Evolutionary conservation across 2,888 invertebrate genomes (phyloP), one percentile per base, ranked within the genome.

Genomic region (Petrolisthes cinctipes): DNA sequence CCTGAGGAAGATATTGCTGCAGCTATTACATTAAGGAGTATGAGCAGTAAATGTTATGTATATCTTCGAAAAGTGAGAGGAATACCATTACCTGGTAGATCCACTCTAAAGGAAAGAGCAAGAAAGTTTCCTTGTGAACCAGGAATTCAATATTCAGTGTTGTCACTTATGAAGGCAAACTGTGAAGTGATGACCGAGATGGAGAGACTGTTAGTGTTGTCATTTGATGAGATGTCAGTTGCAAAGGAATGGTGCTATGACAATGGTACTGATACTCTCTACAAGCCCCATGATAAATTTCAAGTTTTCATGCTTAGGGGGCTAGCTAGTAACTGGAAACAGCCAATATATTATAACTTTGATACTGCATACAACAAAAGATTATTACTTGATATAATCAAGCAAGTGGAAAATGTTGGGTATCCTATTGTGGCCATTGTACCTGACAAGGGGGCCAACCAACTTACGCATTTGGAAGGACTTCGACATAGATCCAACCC

Each of bases 271-370:
- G 76, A 76, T 51, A 76, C 76, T 4, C 76, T 76, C 14, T 76
- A 76, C 51, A 76, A 76, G 14, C 76, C 76, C 23, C 76, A 23
- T 51, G 2, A 76, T 1, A 76, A 14, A 51, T 23, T 76, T 37
- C 76, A 4, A 7, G 76, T 76, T 37, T 23, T 76, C 5, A 76
- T 37, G 51, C 9, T 76, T 6, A 23, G 51, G 11, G 76, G 76
- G 4, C 51, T 76, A 11, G 14, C 51, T 6, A 11, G 37, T 37
- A 76, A 76, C 5, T 76, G 76, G 76, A 76, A 76, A 14, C 76
- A 76, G 2, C 54, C 76, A 76, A 76, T 76, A 17, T 76, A 37
- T 76, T 76, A 76, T 6, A 76, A 76, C 4, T 37, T 51, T 76
- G 51, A 76, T 23, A 14, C 17, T 37, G 1, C 76, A 4, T 5